phyloP scores from a whole-genome alignment of 2,888 invertebrate species.

The Tillus elongatus region DNA sequence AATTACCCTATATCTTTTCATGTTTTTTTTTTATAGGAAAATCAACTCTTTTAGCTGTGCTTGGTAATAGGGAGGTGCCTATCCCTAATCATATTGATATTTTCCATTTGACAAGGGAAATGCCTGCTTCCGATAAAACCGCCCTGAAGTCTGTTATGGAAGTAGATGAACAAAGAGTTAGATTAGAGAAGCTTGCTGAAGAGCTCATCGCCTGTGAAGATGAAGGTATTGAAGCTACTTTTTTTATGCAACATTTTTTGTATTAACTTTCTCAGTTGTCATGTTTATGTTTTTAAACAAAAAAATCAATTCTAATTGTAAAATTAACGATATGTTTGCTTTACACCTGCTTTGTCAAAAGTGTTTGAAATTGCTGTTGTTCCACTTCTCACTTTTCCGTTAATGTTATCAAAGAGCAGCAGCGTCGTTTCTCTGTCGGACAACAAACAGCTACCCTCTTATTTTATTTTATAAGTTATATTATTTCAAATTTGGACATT shows the following conservation, averaged over 20 bases:
- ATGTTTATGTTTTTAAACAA: too few species aligned
- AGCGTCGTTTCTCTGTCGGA: too few species aligned
- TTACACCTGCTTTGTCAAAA: too few species aligned
- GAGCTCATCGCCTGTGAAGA: constrained; percentile 76
- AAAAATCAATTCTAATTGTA: too few species aligned
- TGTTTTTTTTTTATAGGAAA: constrained; percentile 55
- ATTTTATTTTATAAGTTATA: too few species aligned
- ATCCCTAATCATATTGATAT: constrained; percentile 97
- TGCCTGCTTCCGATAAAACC: constrained; percentile 95
- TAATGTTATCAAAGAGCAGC: too few species aligned
- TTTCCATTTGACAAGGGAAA: constrained; percentile 93
- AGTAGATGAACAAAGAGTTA: constrained; percentile 88
- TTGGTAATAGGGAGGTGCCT: constrained; percentile 90
- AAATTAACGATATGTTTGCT: too few species aligned
- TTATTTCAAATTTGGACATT: too few species aligned
- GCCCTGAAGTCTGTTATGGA: constrained; percentile 97
- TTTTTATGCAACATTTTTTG: not conserved
- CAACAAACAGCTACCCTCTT: too few species aligned
- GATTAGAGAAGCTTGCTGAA: constrained; percentile 88
- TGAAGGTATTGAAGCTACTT: constrained; percentile 55
- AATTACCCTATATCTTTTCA: constrained; percentile 6
- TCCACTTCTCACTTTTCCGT: too few species aligned
- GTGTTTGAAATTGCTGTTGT: too few species aligned
- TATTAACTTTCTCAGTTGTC: too few species aligned
- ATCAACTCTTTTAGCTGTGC: constrained; percentile 82